A percentile compares a stretch with the other conserved stretches of the same genome.
Evolutionary conservation across 2,797 vertebrate genomes (phyloP).

Genomic region (Heteromormyrus szaboi): DNA sequence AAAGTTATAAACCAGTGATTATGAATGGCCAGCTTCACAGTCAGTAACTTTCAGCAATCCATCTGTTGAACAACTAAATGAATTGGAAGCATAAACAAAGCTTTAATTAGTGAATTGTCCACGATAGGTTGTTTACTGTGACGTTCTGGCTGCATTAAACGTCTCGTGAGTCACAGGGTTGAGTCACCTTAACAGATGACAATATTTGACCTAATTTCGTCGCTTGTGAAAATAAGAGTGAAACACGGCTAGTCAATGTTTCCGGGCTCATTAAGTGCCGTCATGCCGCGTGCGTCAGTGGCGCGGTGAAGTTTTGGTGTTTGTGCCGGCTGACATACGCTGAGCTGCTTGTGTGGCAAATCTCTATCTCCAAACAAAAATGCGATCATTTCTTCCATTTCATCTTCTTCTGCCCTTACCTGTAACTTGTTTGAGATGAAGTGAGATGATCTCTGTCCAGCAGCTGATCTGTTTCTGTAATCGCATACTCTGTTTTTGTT

Average conservation of each 20-base stretch:
- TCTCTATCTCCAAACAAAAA: not conserved
- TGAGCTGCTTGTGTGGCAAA: not conserved
- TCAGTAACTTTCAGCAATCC: not conserved
- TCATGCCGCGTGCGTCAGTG: not conserved
- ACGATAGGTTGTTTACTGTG: not conserved
- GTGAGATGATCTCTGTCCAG: not conserved
- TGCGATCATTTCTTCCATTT: not conserved
- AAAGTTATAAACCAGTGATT: not conserved
- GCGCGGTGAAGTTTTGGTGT: not conserved
- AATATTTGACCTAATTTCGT: slow-evolving; percentile 5
- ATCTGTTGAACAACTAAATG: not conserved
- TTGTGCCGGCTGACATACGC: not conserved
- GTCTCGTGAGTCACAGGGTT: not conserved
- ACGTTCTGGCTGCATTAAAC: not conserved
- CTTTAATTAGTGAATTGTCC: not conserved
- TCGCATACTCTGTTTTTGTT: not conserved
- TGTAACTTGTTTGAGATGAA: not conserved
- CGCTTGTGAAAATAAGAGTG: not conserved
- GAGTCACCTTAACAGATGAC: not conserved
- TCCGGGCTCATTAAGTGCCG: not conserved
- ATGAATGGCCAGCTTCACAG: not conserved
- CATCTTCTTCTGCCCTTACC: not conserved
- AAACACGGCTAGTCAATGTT: not conserved
- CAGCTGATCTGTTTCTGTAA: not conserved
- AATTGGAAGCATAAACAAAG: not conserved